A percentile compares a stretch with the other conserved stretches of the same genome.
These are phyloP conservation scores for Mastigias papua DNA, from an alignment of 30 jellyfish, hydroid and myxozoan species.

Conservation along the genomic window DNA sequence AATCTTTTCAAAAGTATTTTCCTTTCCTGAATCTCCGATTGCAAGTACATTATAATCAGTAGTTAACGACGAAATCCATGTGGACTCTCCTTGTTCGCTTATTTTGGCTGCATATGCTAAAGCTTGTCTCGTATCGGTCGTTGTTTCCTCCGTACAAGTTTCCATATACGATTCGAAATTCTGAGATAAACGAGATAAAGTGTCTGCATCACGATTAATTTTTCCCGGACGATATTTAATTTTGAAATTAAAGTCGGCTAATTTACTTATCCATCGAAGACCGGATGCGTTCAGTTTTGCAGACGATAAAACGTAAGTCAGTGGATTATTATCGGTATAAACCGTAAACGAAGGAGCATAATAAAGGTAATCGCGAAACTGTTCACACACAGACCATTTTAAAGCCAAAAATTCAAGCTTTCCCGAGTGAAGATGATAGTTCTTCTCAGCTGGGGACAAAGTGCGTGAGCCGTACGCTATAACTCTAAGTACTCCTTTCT, in stretches of 20 bases:
- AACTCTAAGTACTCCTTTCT: constrained; percentile 7
- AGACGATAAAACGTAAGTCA: constrained; percentile 10
- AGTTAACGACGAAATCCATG: constrained; percentile 7
- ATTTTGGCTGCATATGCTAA: not conserved
- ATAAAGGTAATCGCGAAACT: constrained; percentile 21
- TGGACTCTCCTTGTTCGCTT: not conserved
- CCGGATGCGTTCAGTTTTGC: constrained; percentile 54
- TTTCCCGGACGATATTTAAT: constrained; percentile 51
- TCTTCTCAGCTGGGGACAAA: too few species aligned
- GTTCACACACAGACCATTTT: constrained; percentile 41
- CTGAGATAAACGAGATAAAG: constrained; percentile 22
- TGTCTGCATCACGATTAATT: constrained; percentile 31
- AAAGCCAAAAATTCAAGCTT: constrained; percentile 54
- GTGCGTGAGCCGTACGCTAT: constrained; percentile 52
- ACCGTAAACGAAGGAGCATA: constrained; percentile 38
- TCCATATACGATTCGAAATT: constrained; percentile 23
- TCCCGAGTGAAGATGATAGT: constrained; percentile 47
- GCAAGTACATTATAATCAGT: constrained; percentile 1
- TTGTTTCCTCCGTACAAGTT: constrained; percentile 25
- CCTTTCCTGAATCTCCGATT: not conserved
- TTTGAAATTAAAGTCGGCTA: constrained; percentile 34
- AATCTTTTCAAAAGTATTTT: not conserved
- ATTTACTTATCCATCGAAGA: constrained; percentile 29
- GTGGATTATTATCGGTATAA: constrained; percentile 26
- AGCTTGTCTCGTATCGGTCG: constrained; percentile 29